Evolutionary conservation across 2,113 vertebrate genomes (phyloP).

Genomic region (Nestor notabilis): DNA sequence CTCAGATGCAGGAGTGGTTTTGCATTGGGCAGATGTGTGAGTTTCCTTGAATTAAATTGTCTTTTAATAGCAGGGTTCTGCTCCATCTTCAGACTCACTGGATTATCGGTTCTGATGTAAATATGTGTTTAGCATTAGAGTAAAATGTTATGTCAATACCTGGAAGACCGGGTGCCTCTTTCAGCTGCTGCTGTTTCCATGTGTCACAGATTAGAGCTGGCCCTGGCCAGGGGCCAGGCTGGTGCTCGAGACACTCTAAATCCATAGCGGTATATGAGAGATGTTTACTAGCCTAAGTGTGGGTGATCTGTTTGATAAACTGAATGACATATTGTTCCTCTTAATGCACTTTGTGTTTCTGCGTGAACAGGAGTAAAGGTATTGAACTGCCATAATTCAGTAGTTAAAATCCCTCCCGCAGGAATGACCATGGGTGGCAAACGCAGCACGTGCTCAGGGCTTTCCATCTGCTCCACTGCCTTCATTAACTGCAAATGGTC

Average conservation of each 20-base stretch:
- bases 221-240: neutral
- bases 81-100: neutral
- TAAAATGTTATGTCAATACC: neutral
- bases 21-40: neutral
- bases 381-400: neutral
- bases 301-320: neutral
- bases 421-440: neutral
- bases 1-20: neutral
- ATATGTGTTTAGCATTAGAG: constrained; percentile 1
- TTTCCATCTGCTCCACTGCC: neutral
- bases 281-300: neutral
- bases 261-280: neutral
- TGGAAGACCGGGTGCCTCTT: neutral
- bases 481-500: neutral
- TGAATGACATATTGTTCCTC: neutral
- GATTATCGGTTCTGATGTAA: neutral
- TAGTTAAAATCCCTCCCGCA: neutral
- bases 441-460: neutral
- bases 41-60: neutral
- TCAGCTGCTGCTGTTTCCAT: neutral
- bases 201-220: neutral
- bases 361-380: neutral
- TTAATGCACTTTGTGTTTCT: neutral
- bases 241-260: neutral
- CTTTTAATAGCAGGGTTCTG: neutral